phyloP scores from a whole-genome alignment of 2,888 invertebrate genomes.

The Dichetophora obliterata region DNA sequence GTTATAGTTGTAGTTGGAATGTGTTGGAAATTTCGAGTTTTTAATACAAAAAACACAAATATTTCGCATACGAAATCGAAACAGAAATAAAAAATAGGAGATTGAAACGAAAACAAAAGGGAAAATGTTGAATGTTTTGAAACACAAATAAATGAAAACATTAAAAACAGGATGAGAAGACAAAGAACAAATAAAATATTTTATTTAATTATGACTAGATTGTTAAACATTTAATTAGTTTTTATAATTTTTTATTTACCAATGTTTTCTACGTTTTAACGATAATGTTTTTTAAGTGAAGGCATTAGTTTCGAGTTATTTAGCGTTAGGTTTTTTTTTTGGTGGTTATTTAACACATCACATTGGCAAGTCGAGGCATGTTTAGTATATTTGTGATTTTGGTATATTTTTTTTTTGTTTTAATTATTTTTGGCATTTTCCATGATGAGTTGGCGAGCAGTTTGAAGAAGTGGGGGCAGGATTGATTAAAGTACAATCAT shows the following conservation, averaged over 20 bases:
- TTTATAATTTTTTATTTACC: conserved; percentile 59
- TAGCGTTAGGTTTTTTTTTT: conserved; percentile 46
- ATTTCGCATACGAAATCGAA: conserved; percentile 34
- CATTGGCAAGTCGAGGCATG: conserved; percentile 39
- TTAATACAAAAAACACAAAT: conserved; percentile 36
- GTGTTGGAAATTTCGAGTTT: conserved; percentile 34
- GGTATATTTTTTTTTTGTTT: conserved; percentile 33
- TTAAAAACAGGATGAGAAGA: conserved; percentile 11
- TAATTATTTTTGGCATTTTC: conserved; percentile 52
- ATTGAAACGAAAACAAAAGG: conserved; percentile 17
- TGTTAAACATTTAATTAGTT: conserved; percentile 31
- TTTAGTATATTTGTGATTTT: conserved; percentile 13
- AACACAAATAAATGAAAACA: conserved; percentile 33
- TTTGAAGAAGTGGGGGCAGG: conserved; percentile 44
- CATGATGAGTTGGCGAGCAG: conserved; percentile 63
- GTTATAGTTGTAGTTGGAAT: conserved; percentile 38
- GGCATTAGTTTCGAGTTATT: conserved; percentile 40
- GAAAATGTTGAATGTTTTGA: conserved; percentile 32
- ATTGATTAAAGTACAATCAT: conserved; percentile 60
- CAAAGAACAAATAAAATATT: conserved; percentile 33
- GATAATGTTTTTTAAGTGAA: conserved; percentile 47
- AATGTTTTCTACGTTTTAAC: conserved; percentile 64
- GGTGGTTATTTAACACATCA: conserved; percentile 49
- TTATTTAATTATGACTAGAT: conserved; percentile 31
- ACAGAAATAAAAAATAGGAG: conserved; percentile 1